These are phyloP conservation scores for Capreolus pygargus DNA, from an alignment of 2,113 vertebrate species.

Conservation along the genomic window DNA sequence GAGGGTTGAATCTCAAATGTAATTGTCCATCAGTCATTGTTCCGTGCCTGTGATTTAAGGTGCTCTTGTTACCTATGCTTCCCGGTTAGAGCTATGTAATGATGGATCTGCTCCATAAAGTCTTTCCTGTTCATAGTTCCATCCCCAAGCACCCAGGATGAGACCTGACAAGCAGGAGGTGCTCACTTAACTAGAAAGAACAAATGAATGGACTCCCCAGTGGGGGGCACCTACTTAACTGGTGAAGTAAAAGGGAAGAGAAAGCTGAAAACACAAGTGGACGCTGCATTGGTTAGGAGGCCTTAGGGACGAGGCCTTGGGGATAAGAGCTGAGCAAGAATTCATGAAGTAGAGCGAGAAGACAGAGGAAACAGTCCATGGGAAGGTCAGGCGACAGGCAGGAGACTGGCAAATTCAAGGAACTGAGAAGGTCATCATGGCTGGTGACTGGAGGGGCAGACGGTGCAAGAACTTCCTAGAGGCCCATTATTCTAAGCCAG, in stretches of 20 bases:
- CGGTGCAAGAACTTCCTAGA: neutral
- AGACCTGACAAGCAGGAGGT: neutral
- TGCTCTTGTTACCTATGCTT: rapidly evolving
- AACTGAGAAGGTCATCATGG: neutral
- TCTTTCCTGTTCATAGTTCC: neutral
- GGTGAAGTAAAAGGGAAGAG: too few relatives aligned
- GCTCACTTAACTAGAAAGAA: neutral
- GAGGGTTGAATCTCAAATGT: neutral
- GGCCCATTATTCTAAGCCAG: neutral
- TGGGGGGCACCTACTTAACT: neutral
- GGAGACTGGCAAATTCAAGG: too few relatives aligned
- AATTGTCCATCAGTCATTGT: neutral
- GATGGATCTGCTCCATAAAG: rapidly evolving
- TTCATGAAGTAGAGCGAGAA: neutral
- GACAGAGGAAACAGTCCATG: rapidly evolving
- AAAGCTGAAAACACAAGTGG: neutral
- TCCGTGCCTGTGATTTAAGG: rapidly evolving
- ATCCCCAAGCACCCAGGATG: neutral
- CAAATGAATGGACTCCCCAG: rapidly evolving
- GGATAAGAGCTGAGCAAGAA: neutral
- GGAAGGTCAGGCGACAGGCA: neutral
- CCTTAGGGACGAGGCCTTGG: too few relatives aligned
- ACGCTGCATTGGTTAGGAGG: neutral
- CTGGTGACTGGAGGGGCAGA: neutral
- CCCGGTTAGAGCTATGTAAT: rapidly evolving